phyloP scores from a whole-genome alignment of 2,888 invertebrate genomes.

The Leucoma salicis region DNA sequence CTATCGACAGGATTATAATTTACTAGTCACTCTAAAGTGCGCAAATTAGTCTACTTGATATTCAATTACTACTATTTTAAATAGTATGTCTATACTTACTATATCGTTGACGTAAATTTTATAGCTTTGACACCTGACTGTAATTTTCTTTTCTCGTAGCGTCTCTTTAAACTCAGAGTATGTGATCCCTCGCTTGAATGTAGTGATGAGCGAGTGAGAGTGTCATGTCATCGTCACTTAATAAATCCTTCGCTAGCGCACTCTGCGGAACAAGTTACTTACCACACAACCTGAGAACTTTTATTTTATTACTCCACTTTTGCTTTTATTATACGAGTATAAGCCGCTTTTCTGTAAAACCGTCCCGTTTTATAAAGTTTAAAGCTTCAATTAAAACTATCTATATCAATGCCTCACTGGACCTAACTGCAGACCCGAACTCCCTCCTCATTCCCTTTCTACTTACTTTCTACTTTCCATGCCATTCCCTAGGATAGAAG shows the following conservation, averaged over 20 bases:
- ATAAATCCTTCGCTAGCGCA: conserved; percentile 52
- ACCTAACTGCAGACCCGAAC: too few species aligned
- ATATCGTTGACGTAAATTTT: conserved; percentile 11
- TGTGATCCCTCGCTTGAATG: neutral
- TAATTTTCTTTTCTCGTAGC: conserved; percentile 1
- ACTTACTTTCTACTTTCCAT: too few species aligned
- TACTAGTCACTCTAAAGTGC: conserved; percentile 12
- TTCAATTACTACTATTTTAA: conserved; percentile 3
- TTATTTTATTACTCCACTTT: conserved; percentile 70
- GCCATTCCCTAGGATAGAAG: too few species aligned
- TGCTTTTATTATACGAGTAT: conserved; percentile 60
- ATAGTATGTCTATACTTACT: conserved; percentile 18
- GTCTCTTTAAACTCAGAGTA: conserved; percentile 1
- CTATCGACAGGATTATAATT: conserved; percentile 17
- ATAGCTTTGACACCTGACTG: conserved; percentile 12
- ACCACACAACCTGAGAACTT: conserved; percentile 47
- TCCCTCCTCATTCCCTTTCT: too few species aligned
- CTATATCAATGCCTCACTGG: too few species aligned
- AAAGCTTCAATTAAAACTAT: too few species aligned
- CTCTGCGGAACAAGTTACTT: conserved; percentile 52
- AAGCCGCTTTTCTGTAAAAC: too few species aligned
- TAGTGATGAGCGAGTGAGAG: conserved; percentile 35
- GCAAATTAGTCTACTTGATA: conserved; percentile 16
- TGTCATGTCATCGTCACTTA: conserved; percentile 40
- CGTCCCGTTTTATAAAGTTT: too few species aligned